A percentile compares a stretch with the other conserved stretches of the same genome.
Conservation (phyloP, 2,113 vertebrate genomes). For the Carlito syrichta region DNA sequence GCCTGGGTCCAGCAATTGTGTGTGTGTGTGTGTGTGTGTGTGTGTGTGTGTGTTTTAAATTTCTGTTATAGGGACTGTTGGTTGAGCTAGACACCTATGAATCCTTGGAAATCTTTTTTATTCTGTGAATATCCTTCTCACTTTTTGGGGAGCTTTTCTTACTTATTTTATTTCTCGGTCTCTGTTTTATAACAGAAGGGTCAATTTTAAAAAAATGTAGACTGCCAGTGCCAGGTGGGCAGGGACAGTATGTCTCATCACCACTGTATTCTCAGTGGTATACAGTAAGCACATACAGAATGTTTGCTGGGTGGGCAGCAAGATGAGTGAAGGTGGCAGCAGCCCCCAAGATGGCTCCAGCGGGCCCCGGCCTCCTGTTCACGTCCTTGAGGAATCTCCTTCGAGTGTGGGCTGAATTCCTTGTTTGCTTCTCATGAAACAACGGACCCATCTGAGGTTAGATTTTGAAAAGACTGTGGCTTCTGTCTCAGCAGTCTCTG, state of each 20-base stretch:
- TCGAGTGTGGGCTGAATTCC: neutral
- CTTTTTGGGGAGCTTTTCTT: neutral
- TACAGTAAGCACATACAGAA: neutral
- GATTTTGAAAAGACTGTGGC: neutral
- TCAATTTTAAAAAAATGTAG: neutral
- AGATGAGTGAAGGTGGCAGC: neutral
- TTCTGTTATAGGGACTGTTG: neutral
- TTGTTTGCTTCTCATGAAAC: neutral
- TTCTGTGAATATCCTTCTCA: neutral
- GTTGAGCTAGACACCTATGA: neutral
- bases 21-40: neutral
- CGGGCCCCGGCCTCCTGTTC: rapidly evolving
- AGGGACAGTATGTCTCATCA: neutral
- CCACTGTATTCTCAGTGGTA: neutral
- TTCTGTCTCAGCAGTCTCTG: neutral
- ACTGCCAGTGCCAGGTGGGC: neutral
- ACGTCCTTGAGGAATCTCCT: too few species aligned
- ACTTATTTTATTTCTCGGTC: neutral
- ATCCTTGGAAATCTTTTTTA: neutral
- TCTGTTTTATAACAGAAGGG: neutral
- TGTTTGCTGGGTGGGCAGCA: neutral
- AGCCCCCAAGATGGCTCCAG: neutral
- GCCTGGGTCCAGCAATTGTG: neutral
- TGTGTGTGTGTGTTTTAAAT: neutral
- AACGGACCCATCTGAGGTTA: neutral